Evolutionary conservation across 2,888 invertebrate species (phyloP).

Genomic region (Macrophya alboannulata): DNA sequence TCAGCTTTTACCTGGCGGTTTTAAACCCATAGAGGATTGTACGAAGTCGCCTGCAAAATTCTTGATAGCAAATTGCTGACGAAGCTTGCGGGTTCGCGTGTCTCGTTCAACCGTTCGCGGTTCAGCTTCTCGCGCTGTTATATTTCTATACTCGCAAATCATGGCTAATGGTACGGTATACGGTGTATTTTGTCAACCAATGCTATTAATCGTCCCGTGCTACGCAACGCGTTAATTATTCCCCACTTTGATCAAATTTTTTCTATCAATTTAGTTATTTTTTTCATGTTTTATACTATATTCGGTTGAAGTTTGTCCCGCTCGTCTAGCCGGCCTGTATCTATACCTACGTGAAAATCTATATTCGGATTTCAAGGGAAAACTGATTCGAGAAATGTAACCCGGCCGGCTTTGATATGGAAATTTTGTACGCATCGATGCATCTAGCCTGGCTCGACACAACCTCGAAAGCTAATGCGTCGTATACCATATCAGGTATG

Average conservation of each 20-base stretch:
- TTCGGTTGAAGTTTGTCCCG: background rate
- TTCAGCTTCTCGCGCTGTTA: background rate
- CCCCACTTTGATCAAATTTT: background rate
- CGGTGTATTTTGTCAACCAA: slow-evolving; percentile 18
- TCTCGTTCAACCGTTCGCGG: background rate
- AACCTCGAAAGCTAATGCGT: slow-evolving; percentile 44
- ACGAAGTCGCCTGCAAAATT: slow-evolving; percentile 6
- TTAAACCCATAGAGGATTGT: background rate
- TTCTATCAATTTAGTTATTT: background rate
- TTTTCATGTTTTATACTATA: background rate
- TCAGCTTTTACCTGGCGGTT: background rate
- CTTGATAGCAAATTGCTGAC: slow-evolving; percentile 51
- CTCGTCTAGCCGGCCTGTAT: background rate
- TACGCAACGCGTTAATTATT: slow-evolving; percentile 18
- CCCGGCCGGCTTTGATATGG: slow-evolving; percentile 46
- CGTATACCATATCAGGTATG: background rate
- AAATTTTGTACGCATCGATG: slow-evolving; percentile 49
- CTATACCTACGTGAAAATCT: slow-evolving; percentile 10
- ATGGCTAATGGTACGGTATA: slow-evolving; percentile 10
- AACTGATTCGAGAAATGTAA: slow-evolving; percentile 36
- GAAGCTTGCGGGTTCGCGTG: slow-evolving; percentile 17
- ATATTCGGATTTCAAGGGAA: background rate
- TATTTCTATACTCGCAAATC: slow-evolving; percentile 39
- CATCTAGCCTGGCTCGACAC: slow-evolving; percentile 21
- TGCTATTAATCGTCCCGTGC: slow-evolving; percentile 3